Conservation (phyloP, 2,797 vertebrate species). For the Acipenser oxyrinchus region DNA sequence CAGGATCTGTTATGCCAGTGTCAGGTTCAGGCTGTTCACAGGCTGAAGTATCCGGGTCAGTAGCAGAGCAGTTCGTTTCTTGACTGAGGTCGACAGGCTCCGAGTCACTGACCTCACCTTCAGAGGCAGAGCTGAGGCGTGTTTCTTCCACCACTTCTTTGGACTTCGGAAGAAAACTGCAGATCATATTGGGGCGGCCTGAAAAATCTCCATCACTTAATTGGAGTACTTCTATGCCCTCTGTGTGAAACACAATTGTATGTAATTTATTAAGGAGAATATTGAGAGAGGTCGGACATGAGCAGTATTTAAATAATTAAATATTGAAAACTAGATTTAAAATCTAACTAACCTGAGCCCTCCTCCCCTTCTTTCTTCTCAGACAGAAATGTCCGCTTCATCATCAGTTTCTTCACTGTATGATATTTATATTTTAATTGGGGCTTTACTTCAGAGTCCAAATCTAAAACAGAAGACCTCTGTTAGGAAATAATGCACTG, state of each 20-base stretch:
- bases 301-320: no score
- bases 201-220: conserved; percentile 11
- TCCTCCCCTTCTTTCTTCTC: conserved; percentile 85
- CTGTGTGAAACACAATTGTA: conserved; percentile 16
- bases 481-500: no score
- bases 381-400: conserved; percentile 85
- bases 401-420: conserved; percentile 84
- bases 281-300: no score
- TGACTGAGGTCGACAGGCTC: background rate
- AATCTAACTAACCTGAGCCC: conserved; percentile 49
- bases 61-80: background rate
- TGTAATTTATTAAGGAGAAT: background rate
- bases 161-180: conserved; percentile 9
- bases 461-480: conserved; percentile 11
- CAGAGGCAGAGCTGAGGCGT: background rate
- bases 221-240: conserved; percentile 14
- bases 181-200: conserved; percentile 11
- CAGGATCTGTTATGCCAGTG: background rate
- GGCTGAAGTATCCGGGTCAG: background rate
- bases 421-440: conserved; percentile 81
- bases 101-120: conserved; percentile 4
- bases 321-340: conserved; percentile 15
- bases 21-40: background rate
- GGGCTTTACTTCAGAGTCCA: conserved; percentile 30
- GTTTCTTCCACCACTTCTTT: background rate